These are phyloP conservation scores for Euproctis similis DNA, from an alignment of 2,888 invertebrate species.

Conservation along the genomic window DNA sequence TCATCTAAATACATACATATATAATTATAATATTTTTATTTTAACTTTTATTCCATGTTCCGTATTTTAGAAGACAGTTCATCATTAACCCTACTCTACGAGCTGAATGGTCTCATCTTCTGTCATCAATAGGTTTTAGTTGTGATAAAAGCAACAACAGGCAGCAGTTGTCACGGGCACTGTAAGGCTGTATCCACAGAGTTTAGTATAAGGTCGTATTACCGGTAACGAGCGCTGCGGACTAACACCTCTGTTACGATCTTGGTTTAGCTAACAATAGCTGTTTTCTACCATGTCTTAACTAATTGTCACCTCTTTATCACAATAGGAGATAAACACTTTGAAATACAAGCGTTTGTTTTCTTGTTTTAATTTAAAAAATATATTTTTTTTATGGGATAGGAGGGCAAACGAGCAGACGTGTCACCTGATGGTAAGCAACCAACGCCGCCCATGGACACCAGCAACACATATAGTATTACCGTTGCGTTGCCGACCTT, in stretches of 20 bases:
- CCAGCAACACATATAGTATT: no score
- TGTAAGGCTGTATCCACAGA: slow-evolving; percentile 40
- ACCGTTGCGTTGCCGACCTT: no score
- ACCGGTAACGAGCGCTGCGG: slow-evolving; percentile 38
- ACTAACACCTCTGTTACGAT: slow-evolving; percentile 16
- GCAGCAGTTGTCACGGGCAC: slow-evolving; percentile 27
- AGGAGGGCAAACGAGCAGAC: no score
- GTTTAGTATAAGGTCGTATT: slow-evolving; percentile 48
- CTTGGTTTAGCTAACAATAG: slow-evolving; percentile 17
- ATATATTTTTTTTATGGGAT: no score
- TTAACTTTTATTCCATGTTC: no score
- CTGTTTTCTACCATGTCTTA: slow-evolving; percentile 19
- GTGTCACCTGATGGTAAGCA: no score
- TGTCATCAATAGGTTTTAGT: slow-evolving; percentile 27
- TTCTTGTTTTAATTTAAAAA: no score
- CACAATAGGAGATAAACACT: slow-evolving; percentile 1
- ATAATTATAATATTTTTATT: no score
- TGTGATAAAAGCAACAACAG: slow-evolving; percentile 33
- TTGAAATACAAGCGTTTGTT: no score
- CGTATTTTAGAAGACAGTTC: slow-evolving; percentile 10
- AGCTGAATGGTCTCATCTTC: slow-evolving; percentile 19
- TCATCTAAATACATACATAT: no score
- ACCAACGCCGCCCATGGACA: no score
- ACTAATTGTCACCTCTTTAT: slow-evolving; percentile 16
- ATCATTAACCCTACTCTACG: slow-evolving; percentile 16